Percentiles rank a stretch among this genome's conserved stretches.
Evolutionary conservation across 2,797 vertebrate species (phyloP).

Genomic region (Champsocephalus gunnari): DNA sequence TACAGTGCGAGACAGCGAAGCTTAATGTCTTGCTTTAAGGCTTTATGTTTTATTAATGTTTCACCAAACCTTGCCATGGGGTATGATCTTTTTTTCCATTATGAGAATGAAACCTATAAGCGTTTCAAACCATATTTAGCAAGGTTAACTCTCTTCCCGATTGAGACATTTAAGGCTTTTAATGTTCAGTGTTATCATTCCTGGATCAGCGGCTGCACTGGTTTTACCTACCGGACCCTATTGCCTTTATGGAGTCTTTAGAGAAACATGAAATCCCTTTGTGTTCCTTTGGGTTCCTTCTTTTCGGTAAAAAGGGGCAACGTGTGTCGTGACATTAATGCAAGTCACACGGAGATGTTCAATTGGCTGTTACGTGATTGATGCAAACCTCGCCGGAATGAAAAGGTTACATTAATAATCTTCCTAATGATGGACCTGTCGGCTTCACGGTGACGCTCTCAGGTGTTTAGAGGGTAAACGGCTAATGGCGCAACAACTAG

Average conservation of each 20-base stretch:
- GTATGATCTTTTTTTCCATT: not conserved
- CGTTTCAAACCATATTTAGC: not conserved
- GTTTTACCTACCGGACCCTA: not conserved
- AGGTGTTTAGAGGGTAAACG: constrained; percentile 24
- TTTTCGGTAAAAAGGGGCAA: not conserved
- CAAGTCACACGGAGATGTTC: constrained; percentile 26
- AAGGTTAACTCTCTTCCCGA: not conserved
- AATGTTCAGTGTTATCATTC: not conserved
- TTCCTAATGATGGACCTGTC: constrained; percentile 39
- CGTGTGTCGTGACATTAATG: constrained; percentile 10
- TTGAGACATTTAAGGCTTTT: not conserved
- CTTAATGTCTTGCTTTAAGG: constrained; percentile 7
- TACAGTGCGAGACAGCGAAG: not conserved
- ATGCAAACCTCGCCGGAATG: constrained; percentile 35
- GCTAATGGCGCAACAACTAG: not conserved
- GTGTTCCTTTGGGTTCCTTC: too few species aligned
- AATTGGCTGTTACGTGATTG: constrained; percentile 33
- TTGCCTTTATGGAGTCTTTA: not conserved
- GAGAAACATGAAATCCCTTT: not conserved
- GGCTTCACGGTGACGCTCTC: constrained; percentile 4
- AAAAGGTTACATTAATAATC: constrained; percentile 57
- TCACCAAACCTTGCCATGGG: constrained; percentile 8
- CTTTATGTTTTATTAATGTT: constrained; percentile 38
- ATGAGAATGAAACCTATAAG: not conserved
- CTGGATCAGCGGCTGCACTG: not conserved